Evolutionary conservation across 2,797 vertebrate genomes (phyloP), one percentile per base, ranked within the genome.

Genomic region (Coilia nasus): DNA sequence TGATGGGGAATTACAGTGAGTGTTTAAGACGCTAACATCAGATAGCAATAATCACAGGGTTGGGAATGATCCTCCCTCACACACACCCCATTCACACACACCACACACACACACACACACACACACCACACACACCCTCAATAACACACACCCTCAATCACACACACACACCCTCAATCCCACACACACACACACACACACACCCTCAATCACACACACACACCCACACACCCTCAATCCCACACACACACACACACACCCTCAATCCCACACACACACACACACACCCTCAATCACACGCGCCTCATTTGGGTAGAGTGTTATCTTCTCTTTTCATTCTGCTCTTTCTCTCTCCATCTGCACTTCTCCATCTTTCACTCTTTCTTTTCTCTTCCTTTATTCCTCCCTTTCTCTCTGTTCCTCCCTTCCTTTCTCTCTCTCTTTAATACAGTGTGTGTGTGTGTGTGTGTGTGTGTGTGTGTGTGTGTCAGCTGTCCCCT

Each of bases 401-500:
- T 15, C 25, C 41, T 28, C n/a, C 41, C 67, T 50, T 15, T 46
- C 41, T 78, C 50, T 56, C 64, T 75, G 35, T 47, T 21, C 31
- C 46, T n/a, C n/a, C 41, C 67, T 50, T 15, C 28, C 41, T 78
- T 44, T 56, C 64, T 75, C 35, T 47, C 21, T 46, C 46, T n/a
- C 84, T 81, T 84, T 84, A 87, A 88, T 85, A 82, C 11, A 25
- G 23, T 28, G 23, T 14, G 62, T 64, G 62, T 64, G 23, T 64
- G 23, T 28, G 23, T 14, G 62, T 64, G 62, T 64, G 62, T 64
- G 23, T 64, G 62, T 64, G 62, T 64, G 62, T 64, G 23, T 28
- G 23, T 28, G 23, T 64, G 62, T 64, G 9, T 28, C n/a, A 25
- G 62, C n/a, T 2, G 50, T 54, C 50, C 50, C 50, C 50, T 54